Percentiles rank a stretch among this genome's conserved stretches.
Evolutionary conservation across 2,797 vertebrate genomes (phyloP).

Genomic region (Epinephelus malabaricus): DNA sequence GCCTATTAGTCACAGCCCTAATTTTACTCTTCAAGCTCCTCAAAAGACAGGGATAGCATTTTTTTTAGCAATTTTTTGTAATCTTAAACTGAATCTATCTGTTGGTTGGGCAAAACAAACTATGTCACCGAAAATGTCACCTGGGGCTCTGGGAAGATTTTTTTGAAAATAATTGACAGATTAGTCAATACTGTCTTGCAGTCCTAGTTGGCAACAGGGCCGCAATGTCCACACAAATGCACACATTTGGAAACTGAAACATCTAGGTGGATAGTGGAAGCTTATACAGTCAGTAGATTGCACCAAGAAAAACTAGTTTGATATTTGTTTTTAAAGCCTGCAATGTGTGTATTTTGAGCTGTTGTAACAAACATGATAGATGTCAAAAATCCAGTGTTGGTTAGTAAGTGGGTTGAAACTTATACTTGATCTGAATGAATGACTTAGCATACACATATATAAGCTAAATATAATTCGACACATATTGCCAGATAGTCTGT

Average conservation of each 20-base stretch:
- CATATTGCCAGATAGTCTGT: background rate
- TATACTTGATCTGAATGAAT: background rate
- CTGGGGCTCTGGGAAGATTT: background rate
- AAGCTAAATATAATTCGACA: constrained; percentile 3
- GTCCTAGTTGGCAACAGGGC: background rate
- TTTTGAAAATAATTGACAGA: background rate
- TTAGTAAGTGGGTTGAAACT: background rate
- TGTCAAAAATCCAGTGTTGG: background rate
- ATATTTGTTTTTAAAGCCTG: background rate
- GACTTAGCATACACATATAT: background rate
- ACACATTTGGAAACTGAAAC: background rate
- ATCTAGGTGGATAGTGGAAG: background rate
- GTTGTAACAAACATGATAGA: background rate
- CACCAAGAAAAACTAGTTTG: background rate
- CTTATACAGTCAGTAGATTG: background rate
- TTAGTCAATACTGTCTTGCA: background rate
- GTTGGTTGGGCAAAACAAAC: background rate
- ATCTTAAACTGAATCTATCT: constrained; percentile 14
- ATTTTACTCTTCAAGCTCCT: background rate
- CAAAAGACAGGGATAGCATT: background rate
- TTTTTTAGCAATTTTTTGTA: too few relatives aligned
- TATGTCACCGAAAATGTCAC: too few relatives aligned
- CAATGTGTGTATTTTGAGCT: background rate
- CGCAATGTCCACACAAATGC: background rate
- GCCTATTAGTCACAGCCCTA: too few relatives aligned